phyloP scores from a whole-genome alignment of 2,113 vertebrate genomes.

The Alosa alosa region DNA sequence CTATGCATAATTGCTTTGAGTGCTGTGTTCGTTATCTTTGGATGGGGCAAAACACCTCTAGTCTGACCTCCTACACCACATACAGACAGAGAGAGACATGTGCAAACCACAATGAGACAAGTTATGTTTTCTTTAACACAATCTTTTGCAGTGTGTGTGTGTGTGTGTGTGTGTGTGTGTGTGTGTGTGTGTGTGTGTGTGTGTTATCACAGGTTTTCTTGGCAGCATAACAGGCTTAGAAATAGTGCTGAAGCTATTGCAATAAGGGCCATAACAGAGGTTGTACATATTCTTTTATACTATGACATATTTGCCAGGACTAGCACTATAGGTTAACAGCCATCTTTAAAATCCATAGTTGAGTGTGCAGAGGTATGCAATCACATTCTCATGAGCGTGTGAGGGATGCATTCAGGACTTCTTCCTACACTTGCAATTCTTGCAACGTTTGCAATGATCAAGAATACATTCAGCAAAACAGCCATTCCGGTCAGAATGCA shows the following conservation, averaged over 20 bases:
- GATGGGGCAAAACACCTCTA: conserved; percentile 14
- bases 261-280: not conserved
- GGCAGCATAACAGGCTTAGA: not conserved
- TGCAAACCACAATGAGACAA: not conserved
- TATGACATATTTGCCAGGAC: not conserved
- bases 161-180: not conserved
- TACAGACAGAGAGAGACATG: not conserved
- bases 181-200: not conserved
- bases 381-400: not conserved
- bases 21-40: conserved; percentile 38
- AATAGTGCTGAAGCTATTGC: not conserved
- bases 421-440: not conserved
- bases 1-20: conserved; percentile 49
- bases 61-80: not conserved
- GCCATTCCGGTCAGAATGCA: not conserved
- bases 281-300: not conserved
- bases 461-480: not conserved
- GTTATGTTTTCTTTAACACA: not conserved
- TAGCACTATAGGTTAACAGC: not conserved
- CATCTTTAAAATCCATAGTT: not conserved
- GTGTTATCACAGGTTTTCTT: not conserved
- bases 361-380: not conserved
- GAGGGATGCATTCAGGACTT: not conserved
- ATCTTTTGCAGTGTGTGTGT: not conserved
- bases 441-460: not conserved